Conservation (phyloP, 2,888 invertebrate genomes). For the Aleiodes testaceus region DNA sequence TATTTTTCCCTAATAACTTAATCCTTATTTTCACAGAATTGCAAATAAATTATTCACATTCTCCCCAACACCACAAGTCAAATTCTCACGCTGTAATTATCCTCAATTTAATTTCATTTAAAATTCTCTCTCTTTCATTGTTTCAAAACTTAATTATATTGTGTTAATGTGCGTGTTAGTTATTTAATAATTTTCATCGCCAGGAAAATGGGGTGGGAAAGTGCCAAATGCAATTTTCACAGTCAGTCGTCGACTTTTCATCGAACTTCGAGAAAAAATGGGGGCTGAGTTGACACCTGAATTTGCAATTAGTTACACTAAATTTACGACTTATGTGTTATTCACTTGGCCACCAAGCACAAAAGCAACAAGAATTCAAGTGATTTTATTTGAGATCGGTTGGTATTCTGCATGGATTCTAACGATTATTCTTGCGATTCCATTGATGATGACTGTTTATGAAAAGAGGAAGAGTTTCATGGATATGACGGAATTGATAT, state of each 20-base stretch:
- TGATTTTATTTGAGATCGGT: slow-evolving; percentile 22
- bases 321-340: slow-evolving; percentile 22
- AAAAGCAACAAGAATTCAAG: slow-evolving; percentile 22
- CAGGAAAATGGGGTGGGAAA: neutral
- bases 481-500: slow-evolving; percentile 29
- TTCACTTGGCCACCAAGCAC: slow-evolving; percentile 39
- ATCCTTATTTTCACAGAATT: neutral
- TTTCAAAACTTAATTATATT: neutral
- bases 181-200: neutral
- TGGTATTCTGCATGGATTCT: slow-evolving; percentile 35
- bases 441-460: slow-evolving; percentile 25
- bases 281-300: slow-evolving; percentile 29
- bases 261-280: neutral
- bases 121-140: neutral
- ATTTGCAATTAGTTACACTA: slow-evolving; percentile 36
- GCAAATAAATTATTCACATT: neutral
- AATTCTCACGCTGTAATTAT: slow-evolving; percentile 12
- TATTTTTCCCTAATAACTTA: neutral
- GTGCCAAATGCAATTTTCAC: too few relatives aligned
- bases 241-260: too few relatives aligned
- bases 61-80: neutral
- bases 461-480: slow-evolving; percentile 12
- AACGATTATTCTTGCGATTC: slow-evolving; percentile 25
- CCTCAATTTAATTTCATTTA: neutral
- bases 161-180: neutral